Conservation (phyloP, 2,113 vertebrate genomes). For the Abramis brama region DNA sequence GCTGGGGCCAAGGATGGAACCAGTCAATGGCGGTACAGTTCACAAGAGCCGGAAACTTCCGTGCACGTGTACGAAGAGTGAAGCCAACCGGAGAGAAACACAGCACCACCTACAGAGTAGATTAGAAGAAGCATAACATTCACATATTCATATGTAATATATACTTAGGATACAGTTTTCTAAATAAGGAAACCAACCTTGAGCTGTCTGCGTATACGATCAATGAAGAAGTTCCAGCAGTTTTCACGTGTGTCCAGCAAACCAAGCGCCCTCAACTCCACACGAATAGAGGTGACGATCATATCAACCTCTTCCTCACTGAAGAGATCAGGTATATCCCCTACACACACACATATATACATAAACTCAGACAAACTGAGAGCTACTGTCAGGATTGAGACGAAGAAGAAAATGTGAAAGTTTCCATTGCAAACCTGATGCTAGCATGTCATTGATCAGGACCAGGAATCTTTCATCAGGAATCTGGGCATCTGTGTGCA, state of each 20-base stretch:
- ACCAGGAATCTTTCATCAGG: conserved; percentile 76
- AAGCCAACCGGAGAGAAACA: conserved; percentile 80
- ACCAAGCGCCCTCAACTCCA: conserved; percentile 75
- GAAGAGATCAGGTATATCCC: conserved; percentile 77
- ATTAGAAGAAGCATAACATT: neutral
- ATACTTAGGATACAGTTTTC: neutral
- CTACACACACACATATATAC: conserved; percentile 53
- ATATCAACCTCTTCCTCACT: conserved; percentile 75
- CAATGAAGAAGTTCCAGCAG: conserved; percentile 80
- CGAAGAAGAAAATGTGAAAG: neutral
- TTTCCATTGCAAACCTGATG: conserved; percentile 67
- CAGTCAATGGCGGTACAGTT: conserved; percentile 72
- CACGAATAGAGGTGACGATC: conserved; percentile 73
- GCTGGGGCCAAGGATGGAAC: conserved; percentile 72
- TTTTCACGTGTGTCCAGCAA: conserved; percentile 78
- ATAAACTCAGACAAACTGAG: neutral
- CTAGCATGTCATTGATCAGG: conserved; percentile 77
- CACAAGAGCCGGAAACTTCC: conserved; percentile 75
- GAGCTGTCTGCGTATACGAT: conserved; percentile 78
- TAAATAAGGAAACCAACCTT: conserved; percentile 66
- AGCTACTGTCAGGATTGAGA: neutral
- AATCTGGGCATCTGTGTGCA: conserved; percentile 76
- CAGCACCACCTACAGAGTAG: conserved; percentile 71
- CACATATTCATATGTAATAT: neutral
- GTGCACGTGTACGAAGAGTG: conserved; percentile 71